A percentile compares a stretch with the other conserved stretches of the same genome.
Conservation (phyloP, 2,113 vertebrate species). For the Muscicapa adusta region DNA sequence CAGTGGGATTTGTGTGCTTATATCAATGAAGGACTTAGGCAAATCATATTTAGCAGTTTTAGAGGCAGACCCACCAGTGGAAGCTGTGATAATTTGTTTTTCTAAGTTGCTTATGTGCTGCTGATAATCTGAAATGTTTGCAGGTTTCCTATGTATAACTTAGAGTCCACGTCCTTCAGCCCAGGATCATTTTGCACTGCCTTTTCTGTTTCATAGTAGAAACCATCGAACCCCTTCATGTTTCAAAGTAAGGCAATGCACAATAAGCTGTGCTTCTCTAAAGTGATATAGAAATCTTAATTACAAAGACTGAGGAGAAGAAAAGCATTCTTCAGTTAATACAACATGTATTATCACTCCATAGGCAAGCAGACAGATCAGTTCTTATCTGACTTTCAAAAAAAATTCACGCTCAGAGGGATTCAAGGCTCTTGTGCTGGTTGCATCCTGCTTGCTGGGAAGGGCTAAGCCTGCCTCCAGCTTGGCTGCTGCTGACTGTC, state of each 20-base stretch:
- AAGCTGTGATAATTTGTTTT: not conserved
- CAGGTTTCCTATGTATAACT: not conserved
- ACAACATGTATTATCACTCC: not conserved
- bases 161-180: not conserved
- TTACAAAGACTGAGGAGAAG: not conserved
- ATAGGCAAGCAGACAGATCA: not conserved
- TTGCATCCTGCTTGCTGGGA: not conserved
- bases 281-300: not conserved
- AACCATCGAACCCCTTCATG: not conserved
- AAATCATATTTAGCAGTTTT: not conserved
- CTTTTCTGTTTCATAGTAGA: not conserved
- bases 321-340: not conserved
- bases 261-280: not conserved
- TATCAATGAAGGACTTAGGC: not conserved
- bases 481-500: not conserved
- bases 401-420: not conserved
- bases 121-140: not conserved
- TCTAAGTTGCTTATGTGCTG: not conserved
- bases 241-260: not conserved
- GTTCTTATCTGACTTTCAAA: not conserved
- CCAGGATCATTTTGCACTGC: not conserved
- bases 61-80: not conserved
- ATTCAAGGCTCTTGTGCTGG: not conserved
- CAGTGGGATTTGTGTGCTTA: not conserved
- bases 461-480: not conserved